Base-by-base conservation (phyloP, 2,797 vertebrate genomes). In the Synaphobranchus kaupii region DNA sequence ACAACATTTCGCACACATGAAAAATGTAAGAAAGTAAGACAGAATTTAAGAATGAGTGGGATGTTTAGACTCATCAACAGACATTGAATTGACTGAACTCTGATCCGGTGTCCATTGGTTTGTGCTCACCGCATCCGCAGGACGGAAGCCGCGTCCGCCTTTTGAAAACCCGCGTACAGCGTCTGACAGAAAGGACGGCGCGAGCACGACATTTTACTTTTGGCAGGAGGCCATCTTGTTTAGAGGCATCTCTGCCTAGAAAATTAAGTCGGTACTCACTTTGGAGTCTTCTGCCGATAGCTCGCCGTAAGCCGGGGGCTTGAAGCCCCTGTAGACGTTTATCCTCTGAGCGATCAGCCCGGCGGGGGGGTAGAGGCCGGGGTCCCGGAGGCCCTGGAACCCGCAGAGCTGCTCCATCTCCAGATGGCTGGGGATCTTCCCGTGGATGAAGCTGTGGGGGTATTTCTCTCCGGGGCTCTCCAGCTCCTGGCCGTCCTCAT, bases 401-500 rank as follows among this genome's bases (percentile, higher is more conserved):
- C 94, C 95, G 0, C 95, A 96, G 17, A 97, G 93, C 73, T 91
- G 95, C 52, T 96, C 96, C 92, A 86, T 91, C 0, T 97, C 96
- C 89, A 96, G 91, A 90, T 95, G 95, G 73, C 92, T 96, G 0
- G 97, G 97, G 87, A 93, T 93, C 93, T 96, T 93, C 85, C 96
- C 95, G 88, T 97, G 96, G 52, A 97, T 93, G 80, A 97, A 97
- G 48, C 97, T 96, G 91, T 97, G 96, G 1, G 98, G 96, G 87
- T 96, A 98, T 90, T 98, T 97, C 78, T 97, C 97, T 88, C 97
- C 97, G 0, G 98, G 98, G 17, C 95, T 97, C 86, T 99, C 97
- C 84, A 99, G 94, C 90, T 98, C 98, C 94, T 99, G 98, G 34
- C 98, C 98, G 0, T 99, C 98, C 89, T 99, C 98, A 0, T 95